These are phyloP conservation scores for Drosophila mercatorum DNA, from an alignment of 2,888 invertebrate genomes.

Conservation along the genomic window DNA sequence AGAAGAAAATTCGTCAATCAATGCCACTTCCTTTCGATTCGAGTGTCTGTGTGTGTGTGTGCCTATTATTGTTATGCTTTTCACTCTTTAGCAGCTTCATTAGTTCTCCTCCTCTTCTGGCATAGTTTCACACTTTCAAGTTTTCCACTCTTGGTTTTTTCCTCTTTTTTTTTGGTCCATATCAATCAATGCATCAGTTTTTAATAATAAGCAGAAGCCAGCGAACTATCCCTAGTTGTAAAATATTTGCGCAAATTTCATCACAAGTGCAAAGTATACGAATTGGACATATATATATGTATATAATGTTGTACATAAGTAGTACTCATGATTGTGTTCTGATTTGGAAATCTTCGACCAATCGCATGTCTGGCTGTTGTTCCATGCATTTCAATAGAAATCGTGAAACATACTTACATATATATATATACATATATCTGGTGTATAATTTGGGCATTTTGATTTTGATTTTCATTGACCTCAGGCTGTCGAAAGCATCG, in stretches of 20 bases:
- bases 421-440: constrained; percentile 15
- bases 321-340: constrained; percentile 38
- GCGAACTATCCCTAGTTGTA: constrained; percentile 33
- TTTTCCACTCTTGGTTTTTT: constrained; percentile 12
- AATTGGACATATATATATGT: neutral
- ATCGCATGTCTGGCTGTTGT: constrained; percentile 43
- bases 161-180: constrained; percentile 10
- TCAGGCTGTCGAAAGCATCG: constrained; percentile 85
- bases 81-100: constrained; percentile 26
- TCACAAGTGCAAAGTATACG: constrained; percentile 73
- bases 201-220: constrained; percentile 73
- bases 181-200: constrained; percentile 62
- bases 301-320: constrained; percentile 1
- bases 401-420: neutral
- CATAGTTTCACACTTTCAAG: constrained; percentile 67
- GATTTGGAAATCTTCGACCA: constrained; percentile 45
- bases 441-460: constrained; percentile 48
- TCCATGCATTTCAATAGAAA: constrained; percentile 39
- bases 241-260: constrained; percentile 53
- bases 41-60: constrained; percentile 12
- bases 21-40: constrained; percentile 64
- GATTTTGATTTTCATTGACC: constrained; percentile 70
- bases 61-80: constrained; percentile 31
- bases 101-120: constrained; percentile 28
- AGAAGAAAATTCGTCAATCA: constrained; percentile 57